These are phyloP conservation scores for Drosophila obscura DNA, from an alignment of 1,140 invertebrate species.

Conservation along the genomic window DNA sequence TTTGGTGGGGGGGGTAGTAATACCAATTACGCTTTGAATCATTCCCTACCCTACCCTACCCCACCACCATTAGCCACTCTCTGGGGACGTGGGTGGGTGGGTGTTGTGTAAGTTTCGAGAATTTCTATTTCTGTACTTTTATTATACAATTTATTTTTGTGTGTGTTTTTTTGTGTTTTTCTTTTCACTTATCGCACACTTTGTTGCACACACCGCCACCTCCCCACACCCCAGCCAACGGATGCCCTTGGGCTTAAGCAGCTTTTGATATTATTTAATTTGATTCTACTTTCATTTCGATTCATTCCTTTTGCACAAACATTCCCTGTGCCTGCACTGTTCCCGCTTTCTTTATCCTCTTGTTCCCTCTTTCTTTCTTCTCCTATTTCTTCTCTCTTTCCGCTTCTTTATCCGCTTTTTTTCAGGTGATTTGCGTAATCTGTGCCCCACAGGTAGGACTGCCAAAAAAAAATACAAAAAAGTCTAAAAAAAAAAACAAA, in stretches of 20 bases:
- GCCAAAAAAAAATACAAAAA: background rate
- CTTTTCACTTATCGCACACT: conserved; percentile 53
- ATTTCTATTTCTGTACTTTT: conserved; percentile 21
- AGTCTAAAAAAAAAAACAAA: too few species aligned
- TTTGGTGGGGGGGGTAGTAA: too few species aligned
- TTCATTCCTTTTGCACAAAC: too few species aligned
- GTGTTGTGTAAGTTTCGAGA: conserved; percentile 65
- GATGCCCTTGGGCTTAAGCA: conserved; percentile 41
- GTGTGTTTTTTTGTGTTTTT: conserved; percentile 13
- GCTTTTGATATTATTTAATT: conserved; percentile 73
- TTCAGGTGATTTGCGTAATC: conserved; percentile 57
- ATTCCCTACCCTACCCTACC: background rate
- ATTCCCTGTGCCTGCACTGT: too few species aligned
- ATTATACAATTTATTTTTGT: conserved; percentile 53
- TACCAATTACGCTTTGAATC: conserved; percentile 21
- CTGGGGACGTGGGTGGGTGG: conserved; percentile 9
- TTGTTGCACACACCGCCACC: conserved; percentile 46
- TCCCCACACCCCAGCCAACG: too few species aligned
- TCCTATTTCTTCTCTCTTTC: background rate
- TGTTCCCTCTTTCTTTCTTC: conserved; percentile 6
- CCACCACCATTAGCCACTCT: background rate
- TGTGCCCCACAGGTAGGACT: conserved; percentile 27
- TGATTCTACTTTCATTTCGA: conserved; percentile 19
- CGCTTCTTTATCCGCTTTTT: conserved; percentile 9
- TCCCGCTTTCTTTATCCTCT: background rate